Percentiles rank a stretch among this genome's conserved stretches.
phyloP scores from a whole-genome alignment of 2,888 invertebrate species.

The Parnassius glacialis region DNA sequence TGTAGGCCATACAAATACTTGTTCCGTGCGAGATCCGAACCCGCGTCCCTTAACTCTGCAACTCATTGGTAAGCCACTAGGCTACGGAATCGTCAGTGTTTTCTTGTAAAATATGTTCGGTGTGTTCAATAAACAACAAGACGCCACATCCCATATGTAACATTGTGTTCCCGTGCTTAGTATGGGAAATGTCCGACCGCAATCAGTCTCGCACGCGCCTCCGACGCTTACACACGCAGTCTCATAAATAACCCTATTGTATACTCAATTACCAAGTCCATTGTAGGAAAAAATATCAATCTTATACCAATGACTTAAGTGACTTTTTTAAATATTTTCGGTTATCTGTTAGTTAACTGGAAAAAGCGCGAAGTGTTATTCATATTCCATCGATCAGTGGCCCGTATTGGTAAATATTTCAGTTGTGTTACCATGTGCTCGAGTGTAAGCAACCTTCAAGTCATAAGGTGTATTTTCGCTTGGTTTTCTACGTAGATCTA shows the following conservation, averaged over 20 bases:
- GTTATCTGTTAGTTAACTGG: neutral
- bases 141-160: slow-evolving; percentile 5
- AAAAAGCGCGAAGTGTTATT: slow-evolving; percentile 3
- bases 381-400: slow-evolving; percentile 4
- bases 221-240: slow-evolving; percentile 40
- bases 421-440: neutral
- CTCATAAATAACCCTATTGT: slow-evolving; percentile 8
- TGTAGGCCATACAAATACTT: too few species aligned
- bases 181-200: slow-evolving; percentile 7
- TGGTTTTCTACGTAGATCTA: neutral
- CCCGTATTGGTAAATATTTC: neutral
- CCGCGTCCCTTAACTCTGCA: too few species aligned
- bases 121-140: neutral
- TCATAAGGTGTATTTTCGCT: slow-evolving; percentile 12
- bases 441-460: neutral
- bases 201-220: slow-evolving; percentile 52
- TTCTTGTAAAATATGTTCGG: neutral
- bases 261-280: neutral
- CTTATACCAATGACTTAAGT: slow-evolving; percentile 7
- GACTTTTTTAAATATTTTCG: neutral
- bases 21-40: too few species aligned
- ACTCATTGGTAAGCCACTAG: too few species aligned
- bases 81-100: too few species aligned
- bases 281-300: neutral
- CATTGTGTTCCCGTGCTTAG: neutral